Evolutionary conservation across 2,888 invertebrate species (phyloP).

Genomic region (Noctua comes): DNA sequence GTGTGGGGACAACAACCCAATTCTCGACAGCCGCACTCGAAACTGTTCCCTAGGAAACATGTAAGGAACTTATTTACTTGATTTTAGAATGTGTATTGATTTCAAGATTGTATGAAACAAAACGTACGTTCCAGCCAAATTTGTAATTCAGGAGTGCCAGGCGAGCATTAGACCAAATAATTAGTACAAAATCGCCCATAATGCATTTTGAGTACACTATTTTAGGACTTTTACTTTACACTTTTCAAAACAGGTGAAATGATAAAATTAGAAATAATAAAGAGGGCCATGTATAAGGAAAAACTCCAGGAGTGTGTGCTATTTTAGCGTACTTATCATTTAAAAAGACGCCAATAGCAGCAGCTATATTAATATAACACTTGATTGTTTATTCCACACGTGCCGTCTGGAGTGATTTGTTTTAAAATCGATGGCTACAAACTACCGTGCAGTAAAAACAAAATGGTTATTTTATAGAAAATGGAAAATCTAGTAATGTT

Average conservation of each 20-base stretch:
- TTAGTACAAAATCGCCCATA: too few relatives aligned
- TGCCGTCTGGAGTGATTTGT: slow-evolving; percentile 20
- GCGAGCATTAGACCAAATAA: too few relatives aligned
- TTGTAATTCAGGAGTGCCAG: background rate
- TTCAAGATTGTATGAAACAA: background rate
- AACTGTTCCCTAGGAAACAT: slow-evolving; percentile 81
- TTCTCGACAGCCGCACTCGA: slow-evolving; percentile 78
- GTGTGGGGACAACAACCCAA: slow-evolving; percentile 73
- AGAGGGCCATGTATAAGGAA: background rate
- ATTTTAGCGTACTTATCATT: slow-evolving; percentile 21
- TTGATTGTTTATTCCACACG: slow-evolving; percentile 29
- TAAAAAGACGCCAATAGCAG: slow-evolving; percentile 33
- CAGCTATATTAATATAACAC: slow-evolving; percentile 13
- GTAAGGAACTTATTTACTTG: slow-evolving; percentile 64
- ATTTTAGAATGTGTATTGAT: background rate
- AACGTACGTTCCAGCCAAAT: background rate
- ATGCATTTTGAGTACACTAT: background rate
- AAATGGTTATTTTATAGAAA: slow-evolving; percentile 8
- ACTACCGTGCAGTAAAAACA: slow-evolving; percentile 12
- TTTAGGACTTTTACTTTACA: background rate
- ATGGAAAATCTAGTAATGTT: slow-evolving; percentile 3
- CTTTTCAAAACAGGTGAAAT: background rate
- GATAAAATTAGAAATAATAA: background rate
- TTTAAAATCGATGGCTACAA: slow-evolving; percentile 14
- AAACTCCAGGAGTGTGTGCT: background rate